phyloP scores from a whole-genome alignment of 2,113 vertebrate genomes.

The Otis tarda region DNA sequence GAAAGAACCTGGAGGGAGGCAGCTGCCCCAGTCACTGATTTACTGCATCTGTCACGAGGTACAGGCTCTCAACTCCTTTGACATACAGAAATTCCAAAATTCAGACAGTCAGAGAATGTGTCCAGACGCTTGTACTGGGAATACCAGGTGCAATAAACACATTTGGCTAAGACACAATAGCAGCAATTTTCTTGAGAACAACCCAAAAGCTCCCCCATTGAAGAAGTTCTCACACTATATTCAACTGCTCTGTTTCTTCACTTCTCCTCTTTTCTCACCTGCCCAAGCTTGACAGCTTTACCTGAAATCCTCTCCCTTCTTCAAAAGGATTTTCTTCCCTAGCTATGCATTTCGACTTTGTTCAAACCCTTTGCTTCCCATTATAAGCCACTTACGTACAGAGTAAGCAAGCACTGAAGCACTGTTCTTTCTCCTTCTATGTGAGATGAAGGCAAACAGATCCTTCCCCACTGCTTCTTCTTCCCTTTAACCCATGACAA shows the following conservation, averaged over 20 bases:
- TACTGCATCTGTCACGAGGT: background rate
- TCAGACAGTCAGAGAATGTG: background rate
- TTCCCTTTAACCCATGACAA: background rate
- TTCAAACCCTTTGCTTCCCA: background rate
- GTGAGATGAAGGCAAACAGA: background rate
- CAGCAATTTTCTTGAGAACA: background rate
- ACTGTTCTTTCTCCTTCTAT: background rate
- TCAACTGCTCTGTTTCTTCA: background rate
- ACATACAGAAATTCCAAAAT: background rate
- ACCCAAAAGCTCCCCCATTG: background rate
- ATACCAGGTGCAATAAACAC: background rate
- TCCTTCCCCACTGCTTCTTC: background rate
- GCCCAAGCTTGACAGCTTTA: background rate
- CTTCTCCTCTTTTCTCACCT: background rate
- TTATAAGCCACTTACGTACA: background rate
- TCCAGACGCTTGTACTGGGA: background rate
- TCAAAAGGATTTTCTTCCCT: background rate
- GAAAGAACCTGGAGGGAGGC: background rate
- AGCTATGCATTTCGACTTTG: background rate
- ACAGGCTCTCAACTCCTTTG: background rate
- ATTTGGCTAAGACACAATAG: background rate
- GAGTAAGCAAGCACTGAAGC: accelerated
- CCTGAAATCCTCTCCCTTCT: background rate
- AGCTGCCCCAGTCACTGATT: background rate
- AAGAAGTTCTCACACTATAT: accelerated